phyloP scores from a whole-genome alignment of 1,140 invertebrate genomes.

The Mesaphorura yosii region DNA sequence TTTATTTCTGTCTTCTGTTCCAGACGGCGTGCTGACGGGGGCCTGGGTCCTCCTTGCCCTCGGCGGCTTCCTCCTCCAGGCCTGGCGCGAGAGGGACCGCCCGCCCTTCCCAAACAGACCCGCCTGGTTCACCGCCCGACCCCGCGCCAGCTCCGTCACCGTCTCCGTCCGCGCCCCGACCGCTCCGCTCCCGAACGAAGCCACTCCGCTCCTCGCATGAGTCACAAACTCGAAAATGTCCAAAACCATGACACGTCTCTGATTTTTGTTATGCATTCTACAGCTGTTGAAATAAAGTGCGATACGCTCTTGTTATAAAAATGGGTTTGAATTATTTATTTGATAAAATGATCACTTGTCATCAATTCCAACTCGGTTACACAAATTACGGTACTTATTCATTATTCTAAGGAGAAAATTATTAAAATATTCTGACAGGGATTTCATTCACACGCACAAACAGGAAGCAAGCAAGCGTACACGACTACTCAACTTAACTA shows the following conservation, averaged over 20 bases:
- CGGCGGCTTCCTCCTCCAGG: slow-evolving; percentile 42
- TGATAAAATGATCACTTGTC: background rate
- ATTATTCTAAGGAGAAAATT: no score
- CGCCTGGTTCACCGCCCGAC: slow-evolving; percentile 1
- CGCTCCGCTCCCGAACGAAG: slow-evolving; percentile 1
- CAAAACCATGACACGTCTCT: no score
- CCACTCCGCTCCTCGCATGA: slow-evolving; percentile 17
- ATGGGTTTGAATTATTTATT: background rate
- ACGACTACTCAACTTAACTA: no score
- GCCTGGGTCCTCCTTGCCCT: slow-evolving; percentile 43
- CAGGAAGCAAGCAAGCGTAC: no score
- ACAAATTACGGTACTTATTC: no score
- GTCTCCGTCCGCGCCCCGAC: background rate
- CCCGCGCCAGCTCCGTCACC: background rate
- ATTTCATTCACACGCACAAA: no score
- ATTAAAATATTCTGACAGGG: no score
- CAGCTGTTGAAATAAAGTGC: background rate
- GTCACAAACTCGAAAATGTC: no score
- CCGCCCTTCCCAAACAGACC: slow-evolving; percentile 47
- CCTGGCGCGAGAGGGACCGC: slow-evolving; percentile 39
- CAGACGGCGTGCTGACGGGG: slow-evolving; percentile 46
- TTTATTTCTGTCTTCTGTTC: slow-evolving; percentile 31
- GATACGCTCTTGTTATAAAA: no score
- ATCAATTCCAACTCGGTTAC: no score
- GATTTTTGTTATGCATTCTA: no score